Evolutionary conservation across 2,888 invertebrate genomes (phyloP).

Genomic region (Theodoxus fluviatilis): DNA sequence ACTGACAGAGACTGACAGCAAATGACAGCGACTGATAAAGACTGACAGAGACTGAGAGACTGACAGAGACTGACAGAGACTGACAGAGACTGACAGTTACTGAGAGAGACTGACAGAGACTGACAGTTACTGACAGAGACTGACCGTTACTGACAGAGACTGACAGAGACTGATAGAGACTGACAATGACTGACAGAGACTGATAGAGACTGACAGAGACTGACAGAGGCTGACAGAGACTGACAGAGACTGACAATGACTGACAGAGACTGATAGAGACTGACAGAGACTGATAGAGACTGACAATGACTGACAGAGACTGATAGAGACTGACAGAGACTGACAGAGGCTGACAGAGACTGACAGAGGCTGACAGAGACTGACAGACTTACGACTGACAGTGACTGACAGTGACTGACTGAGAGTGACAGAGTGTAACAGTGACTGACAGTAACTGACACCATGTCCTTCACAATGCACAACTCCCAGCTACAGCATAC

Average conservation of each 20-base stretch:
- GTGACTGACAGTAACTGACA: neutral
- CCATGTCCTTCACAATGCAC: no score
- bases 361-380: neutral
- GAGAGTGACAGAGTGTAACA: neutral
- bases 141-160: neutral
- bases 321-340: conserved; percentile 1
- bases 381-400: neutral
- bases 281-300: neutral
- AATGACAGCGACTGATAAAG: neutral
- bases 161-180: neutral
- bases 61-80: neutral
- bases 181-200: neutral
- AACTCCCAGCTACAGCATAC: no score
- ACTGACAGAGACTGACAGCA: neutral
- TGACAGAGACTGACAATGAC: neutral
- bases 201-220: conserved; percentile 1
- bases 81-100: neutral
- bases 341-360: neutral
- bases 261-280: no score
- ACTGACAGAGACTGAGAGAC: neutral
- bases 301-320: neutral
- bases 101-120: neutral
- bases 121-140: neutral
- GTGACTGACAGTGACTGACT: neutral
- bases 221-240: neutral